phyloP scores from a whole-genome alignment of 2,113 vertebrate species.

The Callionymus lyra region DNA sequence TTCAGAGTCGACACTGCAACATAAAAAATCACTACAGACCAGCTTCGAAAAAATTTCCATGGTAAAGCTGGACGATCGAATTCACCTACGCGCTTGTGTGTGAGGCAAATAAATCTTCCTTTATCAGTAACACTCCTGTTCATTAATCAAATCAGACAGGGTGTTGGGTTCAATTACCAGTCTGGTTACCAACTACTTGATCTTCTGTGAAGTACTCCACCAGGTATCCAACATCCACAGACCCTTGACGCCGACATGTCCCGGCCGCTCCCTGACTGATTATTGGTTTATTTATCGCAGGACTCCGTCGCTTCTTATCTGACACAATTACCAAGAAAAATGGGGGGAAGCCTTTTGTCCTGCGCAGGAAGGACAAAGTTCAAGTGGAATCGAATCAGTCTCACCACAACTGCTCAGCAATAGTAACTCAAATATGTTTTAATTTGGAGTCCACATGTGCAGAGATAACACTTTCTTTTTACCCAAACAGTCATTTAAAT shows the following conservation, averaged over 20 bases:
- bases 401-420: too few relatives aligned
- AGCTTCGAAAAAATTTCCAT: too few relatives aligned
- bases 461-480: too few relatives aligned
- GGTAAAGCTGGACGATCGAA: too few relatives aligned
- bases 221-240: conserved; percentile 12
- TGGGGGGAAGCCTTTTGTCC: conserved; percentile 1
- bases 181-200: conserved; percentile 33
- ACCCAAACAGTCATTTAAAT: too few relatives aligned
- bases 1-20: background rate
- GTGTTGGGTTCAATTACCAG: conserved; percentile 59
- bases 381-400: too few relatives aligned
- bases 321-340: conserved; percentile 79
- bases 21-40: background rate
- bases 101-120: conserved; percentile 49
- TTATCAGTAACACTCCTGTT: conserved; percentile 52
- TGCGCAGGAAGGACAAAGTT: background rate
- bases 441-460: too few relatives aligned
- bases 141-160: conserved; percentile 68
- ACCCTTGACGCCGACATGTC: conserved; percentile 30
- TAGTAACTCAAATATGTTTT: too few relatives aligned
- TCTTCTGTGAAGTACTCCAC: conserved; percentile 37
- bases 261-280: conserved; percentile 70
- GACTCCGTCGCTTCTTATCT: conserved; percentile 73
- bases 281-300: conserved; percentile 96
- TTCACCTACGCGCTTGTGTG: background rate